Evolutionary conservation across 2,888 invertebrate genomes (phyloP).

Genomic region (Aspidiotus destructor): DNA sequence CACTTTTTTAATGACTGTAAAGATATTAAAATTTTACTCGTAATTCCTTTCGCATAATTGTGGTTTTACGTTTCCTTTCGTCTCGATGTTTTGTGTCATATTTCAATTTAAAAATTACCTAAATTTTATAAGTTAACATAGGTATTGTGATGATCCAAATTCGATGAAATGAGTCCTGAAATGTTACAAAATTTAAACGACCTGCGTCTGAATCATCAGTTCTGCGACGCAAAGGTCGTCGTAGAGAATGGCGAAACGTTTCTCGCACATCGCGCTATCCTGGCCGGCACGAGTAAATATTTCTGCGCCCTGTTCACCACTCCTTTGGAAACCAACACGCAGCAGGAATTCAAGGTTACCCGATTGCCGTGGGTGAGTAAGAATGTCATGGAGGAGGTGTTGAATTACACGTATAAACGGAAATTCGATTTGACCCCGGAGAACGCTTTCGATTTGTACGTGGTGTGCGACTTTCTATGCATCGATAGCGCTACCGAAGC

Average conservation of each 20-base stretch:
- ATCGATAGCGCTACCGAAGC: slow-evolving; percentile 28
- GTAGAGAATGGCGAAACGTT: slow-evolving; percentile 65
- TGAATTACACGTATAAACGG: slow-evolving; percentile 26
- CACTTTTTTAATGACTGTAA: not conserved
- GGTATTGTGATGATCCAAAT: not conserved
- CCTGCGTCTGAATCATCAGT: slow-evolving; percentile 66
- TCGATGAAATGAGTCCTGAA: slow-evolving; percentile 28
- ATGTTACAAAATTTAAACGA: slow-evolving; percentile 52
- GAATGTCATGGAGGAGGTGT: slow-evolving; percentile 24
- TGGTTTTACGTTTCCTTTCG: too few relatives aligned
- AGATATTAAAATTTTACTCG: not conserved
- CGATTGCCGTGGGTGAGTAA: slow-evolving; percentile 23
- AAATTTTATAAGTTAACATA: not conserved
- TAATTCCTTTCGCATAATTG: not conserved
- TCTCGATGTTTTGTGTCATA: not conserved
- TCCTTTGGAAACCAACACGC: slow-evolving; percentile 21
- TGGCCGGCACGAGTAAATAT: slow-evolving; percentile 82
- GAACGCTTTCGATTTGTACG: slow-evolving; percentile 28
- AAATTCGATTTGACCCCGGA: slow-evolving; percentile 14
- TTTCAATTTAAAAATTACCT: not conserved
- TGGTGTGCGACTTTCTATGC: slow-evolving; percentile 28
- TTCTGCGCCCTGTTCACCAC: slow-evolving; percentile 49
- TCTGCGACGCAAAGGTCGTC: slow-evolving; percentile 76
- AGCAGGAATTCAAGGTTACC: slow-evolving; percentile 23
- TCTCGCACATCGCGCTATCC: slow-evolving; percentile 74